These are phyloP conservation scores for Dendrolimus houi DNA, from an alignment of 2,888 invertebrate genomes.

Conservation along the genomic window DNA sequence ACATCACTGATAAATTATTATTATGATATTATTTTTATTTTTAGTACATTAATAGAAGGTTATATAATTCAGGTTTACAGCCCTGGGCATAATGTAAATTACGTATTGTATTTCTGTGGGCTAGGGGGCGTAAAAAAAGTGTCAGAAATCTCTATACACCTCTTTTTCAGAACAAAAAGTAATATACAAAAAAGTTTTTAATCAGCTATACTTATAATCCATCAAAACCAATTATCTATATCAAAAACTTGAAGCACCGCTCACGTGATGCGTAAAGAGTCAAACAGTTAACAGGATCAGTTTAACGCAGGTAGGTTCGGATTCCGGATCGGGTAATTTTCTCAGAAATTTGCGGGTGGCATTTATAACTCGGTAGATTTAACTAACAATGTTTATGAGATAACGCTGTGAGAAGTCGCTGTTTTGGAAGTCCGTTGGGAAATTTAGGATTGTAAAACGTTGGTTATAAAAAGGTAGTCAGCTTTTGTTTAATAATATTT, in stretches of 20 bases:
- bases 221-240: constrained; percentile 13
- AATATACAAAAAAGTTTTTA: no score
- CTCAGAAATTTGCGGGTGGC: constrained; percentile 43
- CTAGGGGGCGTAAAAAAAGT: no score
- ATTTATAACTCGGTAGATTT: constrained; percentile 36
- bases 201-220: background rate
- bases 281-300: constrained; percentile 25
- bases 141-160: no score
- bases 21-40: no score
- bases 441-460: background rate
- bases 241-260: constrained; percentile 19
- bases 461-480: no score
- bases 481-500: no score
- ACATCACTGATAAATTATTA: no score
- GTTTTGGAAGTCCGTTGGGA: constrained; percentile 5
- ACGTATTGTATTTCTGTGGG: no score
- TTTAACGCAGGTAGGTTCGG: constrained; percentile 16
- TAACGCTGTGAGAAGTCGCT: constrained; percentile 24
- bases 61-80: no score
- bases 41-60: no score
- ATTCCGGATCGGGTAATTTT: constrained; percentile 23
- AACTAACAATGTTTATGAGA: constrained; percentile 28
- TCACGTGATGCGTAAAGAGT: constrained; percentile 34
- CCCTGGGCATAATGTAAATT: no score
- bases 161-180: no score